Evolutionary conservation across 1,140 invertebrate genomes (phyloP).

Genomic region (Microvelia longipes): DNA sequence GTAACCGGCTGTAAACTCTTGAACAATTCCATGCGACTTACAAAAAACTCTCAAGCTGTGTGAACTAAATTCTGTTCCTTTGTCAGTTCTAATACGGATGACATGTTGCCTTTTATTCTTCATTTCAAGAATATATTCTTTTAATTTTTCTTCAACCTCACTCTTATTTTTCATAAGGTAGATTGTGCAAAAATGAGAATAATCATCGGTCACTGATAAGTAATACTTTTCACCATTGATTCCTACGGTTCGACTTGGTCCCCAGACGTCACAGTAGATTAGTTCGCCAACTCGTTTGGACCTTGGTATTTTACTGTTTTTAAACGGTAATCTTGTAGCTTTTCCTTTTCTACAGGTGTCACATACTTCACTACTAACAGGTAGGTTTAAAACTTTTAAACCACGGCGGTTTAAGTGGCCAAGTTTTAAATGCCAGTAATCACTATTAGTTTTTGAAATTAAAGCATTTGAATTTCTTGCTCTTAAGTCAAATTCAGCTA

Average conservation of each 20-base stretch:
- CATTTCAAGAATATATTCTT: background rate
- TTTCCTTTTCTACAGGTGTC: background rate
- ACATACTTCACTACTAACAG: background rate
- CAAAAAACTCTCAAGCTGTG: background rate
- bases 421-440: background rate
- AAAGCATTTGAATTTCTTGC: background rate
- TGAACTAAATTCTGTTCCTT: background rate
- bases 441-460: background rate
- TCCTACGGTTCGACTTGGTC: background rate
- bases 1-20: constrained; percentile 2
- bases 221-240: background rate
- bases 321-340: background rate
- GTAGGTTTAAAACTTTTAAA: background rate
- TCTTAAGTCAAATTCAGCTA: background rate
- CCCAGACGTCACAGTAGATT: background rate
- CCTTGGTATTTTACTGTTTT: background rate
- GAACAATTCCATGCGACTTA: background rate
- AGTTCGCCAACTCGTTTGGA: background rate
- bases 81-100: background rate
- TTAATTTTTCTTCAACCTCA: background rate
- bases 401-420: background rate
- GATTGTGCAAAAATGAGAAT: background rate
- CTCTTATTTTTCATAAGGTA: background rate
- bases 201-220: background rate
- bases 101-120: background rate